Conservation (phyloP, 2,797 vertebrate species). For the Gymnodraco acuticeps region DNA sequence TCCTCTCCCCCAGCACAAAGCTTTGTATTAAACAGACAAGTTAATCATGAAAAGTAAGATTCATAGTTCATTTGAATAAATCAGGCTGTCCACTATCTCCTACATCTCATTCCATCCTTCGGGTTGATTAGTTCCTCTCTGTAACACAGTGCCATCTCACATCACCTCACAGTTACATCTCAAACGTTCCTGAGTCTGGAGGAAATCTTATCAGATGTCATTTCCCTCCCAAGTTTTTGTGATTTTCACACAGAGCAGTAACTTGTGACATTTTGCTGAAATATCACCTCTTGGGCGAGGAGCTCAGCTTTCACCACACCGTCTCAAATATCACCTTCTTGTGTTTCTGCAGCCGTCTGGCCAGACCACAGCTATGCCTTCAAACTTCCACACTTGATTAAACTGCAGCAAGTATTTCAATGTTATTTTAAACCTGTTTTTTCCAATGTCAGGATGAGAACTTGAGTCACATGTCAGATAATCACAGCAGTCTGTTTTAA, state of each 20-base stretch:
- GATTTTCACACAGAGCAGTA: slow-evolving; percentile 35
- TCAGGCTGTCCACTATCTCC: background rate
- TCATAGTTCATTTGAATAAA: background rate
- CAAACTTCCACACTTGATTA: slow-evolving; percentile 64
- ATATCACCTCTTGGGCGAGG: slow-evolving; percentile 27
- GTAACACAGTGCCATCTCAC: slow-evolving; percentile 8
- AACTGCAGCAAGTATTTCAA: slow-evolving; percentile 53
- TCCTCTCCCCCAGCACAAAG: no score
- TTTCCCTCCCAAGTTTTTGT: slow-evolving; percentile 31
- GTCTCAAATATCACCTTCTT: slow-evolving; percentile 55
- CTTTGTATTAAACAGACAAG: no score
- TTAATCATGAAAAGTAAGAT: background rate
- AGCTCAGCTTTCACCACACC: slow-evolving; percentile 47
- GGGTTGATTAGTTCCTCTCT: slow-evolving; percentile 10
- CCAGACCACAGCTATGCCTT: slow-evolving; percentile 50
- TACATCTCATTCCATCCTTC: background rate
- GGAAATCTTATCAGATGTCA: slow-evolving; percentile 46
- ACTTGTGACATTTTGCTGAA: slow-evolving; percentile 40
- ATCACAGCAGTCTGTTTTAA: slow-evolving; percentile 55
- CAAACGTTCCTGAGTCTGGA: slow-evolving; percentile 8
- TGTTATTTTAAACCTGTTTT: slow-evolving; percentile 48
- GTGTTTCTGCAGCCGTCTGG: slow-evolving; percentile 55
- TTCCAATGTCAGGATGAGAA: slow-evolving; percentile 41
- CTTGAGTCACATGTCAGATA: slow-evolving; percentile 52
- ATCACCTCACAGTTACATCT: slow-evolving; percentile 15